Percentiles rank a stretch among this genome's conserved stretches.
Conservation (phyloP, 2,888 invertebrate species). For the Pyrrhosoma nymphula region DNA sequence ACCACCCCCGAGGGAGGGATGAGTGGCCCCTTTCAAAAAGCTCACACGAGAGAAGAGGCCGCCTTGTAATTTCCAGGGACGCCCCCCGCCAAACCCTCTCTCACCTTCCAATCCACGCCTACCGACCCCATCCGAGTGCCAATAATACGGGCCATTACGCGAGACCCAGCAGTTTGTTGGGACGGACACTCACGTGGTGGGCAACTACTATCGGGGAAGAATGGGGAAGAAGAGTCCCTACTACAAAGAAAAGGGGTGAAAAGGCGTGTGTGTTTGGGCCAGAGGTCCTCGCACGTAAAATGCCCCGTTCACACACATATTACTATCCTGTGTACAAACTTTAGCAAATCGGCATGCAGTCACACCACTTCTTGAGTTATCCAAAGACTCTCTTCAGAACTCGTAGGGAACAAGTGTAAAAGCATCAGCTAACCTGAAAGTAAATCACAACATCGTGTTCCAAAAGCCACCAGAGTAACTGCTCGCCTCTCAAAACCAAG, state of each 20-base stretch:
- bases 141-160: conserved; percentile 62
- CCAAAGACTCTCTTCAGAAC: no score
- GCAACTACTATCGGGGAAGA: not conserved
- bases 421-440: no score
- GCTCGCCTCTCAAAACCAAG: no score
- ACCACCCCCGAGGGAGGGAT: conserved; percentile 43
- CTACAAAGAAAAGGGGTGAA: not conserved
- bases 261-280: not conserved
- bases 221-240: no score
- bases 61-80: conserved; percentile 60
- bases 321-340: no score
- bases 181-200: not conserved
- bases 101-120: conserved; percentile 56
- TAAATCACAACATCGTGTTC: no score
- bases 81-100: conserved; percentile 43
- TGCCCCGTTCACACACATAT: no score
- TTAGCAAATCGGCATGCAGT: no score
- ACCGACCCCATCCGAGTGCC: conserved; percentile 56
- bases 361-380: no score
- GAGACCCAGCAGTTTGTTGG: not conserved
- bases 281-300: no score
- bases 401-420: no score
- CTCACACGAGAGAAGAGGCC: conserved; percentile 11
- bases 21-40: conserved; percentile 20
- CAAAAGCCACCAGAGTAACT: no score